phyloP scores from a whole-genome alignment of 1,140 invertebrate genomes.

The Bombus pyrosoma region DNA sequence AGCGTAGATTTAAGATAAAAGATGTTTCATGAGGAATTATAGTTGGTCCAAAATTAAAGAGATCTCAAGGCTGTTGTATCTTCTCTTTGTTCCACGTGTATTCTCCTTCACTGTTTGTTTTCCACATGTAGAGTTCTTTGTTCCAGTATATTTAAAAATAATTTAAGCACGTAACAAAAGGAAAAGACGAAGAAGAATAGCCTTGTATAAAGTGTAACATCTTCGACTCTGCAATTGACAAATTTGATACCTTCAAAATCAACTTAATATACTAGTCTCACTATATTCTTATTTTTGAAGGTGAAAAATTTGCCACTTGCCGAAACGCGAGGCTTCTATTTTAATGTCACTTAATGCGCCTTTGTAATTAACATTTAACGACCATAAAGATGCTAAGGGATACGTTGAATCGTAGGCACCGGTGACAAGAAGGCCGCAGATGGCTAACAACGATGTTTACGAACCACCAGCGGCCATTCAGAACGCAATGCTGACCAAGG shows the following conservation, averaged over 20 bases:
- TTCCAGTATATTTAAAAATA: slow-evolving; percentile 10
- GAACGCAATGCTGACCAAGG: slow-evolving; percentile 96
- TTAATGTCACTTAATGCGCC: background rate
- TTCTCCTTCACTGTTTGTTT: background rate
- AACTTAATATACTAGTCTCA: background rate
- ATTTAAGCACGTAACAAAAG: background rate
- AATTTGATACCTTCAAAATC: background rate
- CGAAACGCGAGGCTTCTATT: no score
- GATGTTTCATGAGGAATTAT: background rate
- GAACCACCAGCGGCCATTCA: slow-evolving; percentile 94
- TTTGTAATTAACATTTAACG: background rate
- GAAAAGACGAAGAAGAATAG: background rate
- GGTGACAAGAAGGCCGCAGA: slow-evolving; percentile 57
- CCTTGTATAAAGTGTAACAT: background rate
- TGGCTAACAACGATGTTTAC: slow-evolving; percentile 70
- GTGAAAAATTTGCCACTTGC: background rate
- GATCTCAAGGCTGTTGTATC: background rate
- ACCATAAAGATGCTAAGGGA: no score
- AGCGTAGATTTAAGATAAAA: background rate
- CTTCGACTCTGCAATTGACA: background rate
- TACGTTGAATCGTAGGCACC: slow-evolving; percentile 41
- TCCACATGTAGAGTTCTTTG: background rate
- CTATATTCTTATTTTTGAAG: background rate
- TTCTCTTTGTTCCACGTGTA: background rate
- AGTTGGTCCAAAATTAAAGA: background rate